Evolutionary conservation across 2,888 invertebrate genomes (phyloP).

Genomic region (Heteropelma amictum): DNA sequence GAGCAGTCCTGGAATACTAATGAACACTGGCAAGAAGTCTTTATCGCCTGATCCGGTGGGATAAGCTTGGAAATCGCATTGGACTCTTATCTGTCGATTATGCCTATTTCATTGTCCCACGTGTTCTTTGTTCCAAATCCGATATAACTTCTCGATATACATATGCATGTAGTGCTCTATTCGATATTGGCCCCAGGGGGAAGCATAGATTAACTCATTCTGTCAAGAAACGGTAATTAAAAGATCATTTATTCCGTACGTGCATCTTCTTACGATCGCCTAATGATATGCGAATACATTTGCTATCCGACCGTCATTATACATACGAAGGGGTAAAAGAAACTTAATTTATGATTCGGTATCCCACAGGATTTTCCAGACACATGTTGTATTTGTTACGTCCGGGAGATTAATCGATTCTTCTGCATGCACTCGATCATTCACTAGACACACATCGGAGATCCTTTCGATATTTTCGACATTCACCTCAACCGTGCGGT

Average conservation of each 20-base stretch:
- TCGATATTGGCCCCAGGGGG: background rate
- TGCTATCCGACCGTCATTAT: background rate
- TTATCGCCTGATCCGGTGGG: conserved; percentile 42
- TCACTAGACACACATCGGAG: conserved; percentile 21
- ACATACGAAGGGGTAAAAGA: conserved; percentile 37
- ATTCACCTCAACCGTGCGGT: conserved; percentile 20
- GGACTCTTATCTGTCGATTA: conserved; percentile 15
- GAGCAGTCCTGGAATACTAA: conserved; percentile 61
- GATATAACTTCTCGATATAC: background rate
- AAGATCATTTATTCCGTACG: conserved; percentile 10
- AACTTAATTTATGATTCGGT: conserved; percentile 54
- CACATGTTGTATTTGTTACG: conserved; percentile 61
- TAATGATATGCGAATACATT: conserved; percentile 4
- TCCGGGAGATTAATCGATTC: conserved; percentile 60
- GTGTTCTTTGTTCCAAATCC: conserved; percentile 12
- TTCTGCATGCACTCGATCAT: conserved; percentile 28
- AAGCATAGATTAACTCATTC: background rate
- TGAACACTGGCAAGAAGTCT: conserved; percentile 52
- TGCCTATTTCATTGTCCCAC: conserved; percentile 11
- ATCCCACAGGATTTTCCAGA: conserved; percentile 48
- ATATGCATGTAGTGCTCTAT: background rate
- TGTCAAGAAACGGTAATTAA: conserved; percentile 29
- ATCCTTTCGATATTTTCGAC: conserved; percentile 42
- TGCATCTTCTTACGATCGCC: conserved; percentile 5
- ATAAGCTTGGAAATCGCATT: conserved; percentile 49